Evolutionary conservation across 2,113 vertebrate species (phyloP), one percentile per base, ranked within the genome.

Genomic region (Clarias batrachus): DNA sequence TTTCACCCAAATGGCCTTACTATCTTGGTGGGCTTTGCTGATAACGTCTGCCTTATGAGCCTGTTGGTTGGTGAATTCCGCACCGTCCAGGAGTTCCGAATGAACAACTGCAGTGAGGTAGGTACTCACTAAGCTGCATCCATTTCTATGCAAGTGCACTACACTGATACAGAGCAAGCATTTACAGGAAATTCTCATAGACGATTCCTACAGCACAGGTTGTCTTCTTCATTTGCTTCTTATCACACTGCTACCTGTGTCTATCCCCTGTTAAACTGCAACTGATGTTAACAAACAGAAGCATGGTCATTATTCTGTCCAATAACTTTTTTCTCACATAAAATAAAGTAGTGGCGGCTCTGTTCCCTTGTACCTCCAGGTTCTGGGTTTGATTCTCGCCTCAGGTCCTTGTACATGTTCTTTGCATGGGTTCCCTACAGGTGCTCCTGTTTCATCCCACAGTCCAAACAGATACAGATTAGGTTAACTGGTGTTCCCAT

Each of bases 1-100:
- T 94, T 99, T 84, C 98, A 99, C 68, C 97, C 98, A 27, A 95
- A 94, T 3, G 98, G 97, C 27, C 93, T 97, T 81, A 97, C 93
- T 85, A 88, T 97, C 80, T 94, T 98, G 84, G 96, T 97, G 90
- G 98, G 98, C 21, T 99, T 99, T 92, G 94, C 96, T 85, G 96
- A 97, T 93, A 98, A 97, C 90, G 94, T 99, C 1, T 92, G 95
- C 62, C 94, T 97, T 80, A 95, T 99, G 97, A 97, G 95, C 86
- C 92, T 99, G 11, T 93, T 97, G 4, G 95, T 97, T 21, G 95
- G 97, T 77, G 97, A 97, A 89, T 96, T 99, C 87, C 91, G 93
- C 60, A 71, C 94, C 83, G 95, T 97, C 91, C 97, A 96, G 92
- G 96, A 98, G 87, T 97, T 97, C 90, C 90, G 94, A 33, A 89